These are phyloP conservation scores for Habropoda laboriosa DNA, from an alignment of 1,140 invertebrate genomes.

Conservation along the genomic window DNA sequence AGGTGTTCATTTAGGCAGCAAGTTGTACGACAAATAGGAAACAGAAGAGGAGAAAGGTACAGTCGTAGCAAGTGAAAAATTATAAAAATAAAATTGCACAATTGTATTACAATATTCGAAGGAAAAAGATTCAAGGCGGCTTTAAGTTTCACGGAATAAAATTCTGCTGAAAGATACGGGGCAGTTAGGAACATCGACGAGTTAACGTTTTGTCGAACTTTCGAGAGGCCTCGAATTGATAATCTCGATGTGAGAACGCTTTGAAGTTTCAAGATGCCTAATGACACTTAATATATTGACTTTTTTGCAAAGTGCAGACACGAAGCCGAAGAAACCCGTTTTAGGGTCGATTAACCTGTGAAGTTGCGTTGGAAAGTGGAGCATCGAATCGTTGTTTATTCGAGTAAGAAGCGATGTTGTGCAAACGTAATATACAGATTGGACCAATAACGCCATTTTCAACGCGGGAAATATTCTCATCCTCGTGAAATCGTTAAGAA, in stretches of 20 bases:
- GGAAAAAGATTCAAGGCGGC: no score
- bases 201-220: background rate
- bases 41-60: background rate
- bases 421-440: no score
- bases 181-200: conserved; percentile 3
- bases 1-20: no score
- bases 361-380: background rate
- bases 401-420: background rate
- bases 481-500: no score
- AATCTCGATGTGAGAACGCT: conserved; percentile 8
- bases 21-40: no score
- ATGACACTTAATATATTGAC: conserved; percentile 22
- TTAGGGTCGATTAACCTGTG: conserved; percentile 19
- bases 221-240: conserved; percentile 16
- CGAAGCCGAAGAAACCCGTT: conserved; percentile 11
- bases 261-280: conserved; percentile 8
- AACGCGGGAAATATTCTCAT: no score
- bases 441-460: no score
- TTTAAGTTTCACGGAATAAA: background rate
- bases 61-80: background rate
- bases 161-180: background rate
- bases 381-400: background rate
- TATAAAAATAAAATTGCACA: background rate
- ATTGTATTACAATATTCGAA: background rate
- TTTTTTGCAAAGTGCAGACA: conserved; percentile 8